phyloP scores from a whole-genome alignment of 2,888 invertebrate species.

The Scrobipalpa costella region DNA sequence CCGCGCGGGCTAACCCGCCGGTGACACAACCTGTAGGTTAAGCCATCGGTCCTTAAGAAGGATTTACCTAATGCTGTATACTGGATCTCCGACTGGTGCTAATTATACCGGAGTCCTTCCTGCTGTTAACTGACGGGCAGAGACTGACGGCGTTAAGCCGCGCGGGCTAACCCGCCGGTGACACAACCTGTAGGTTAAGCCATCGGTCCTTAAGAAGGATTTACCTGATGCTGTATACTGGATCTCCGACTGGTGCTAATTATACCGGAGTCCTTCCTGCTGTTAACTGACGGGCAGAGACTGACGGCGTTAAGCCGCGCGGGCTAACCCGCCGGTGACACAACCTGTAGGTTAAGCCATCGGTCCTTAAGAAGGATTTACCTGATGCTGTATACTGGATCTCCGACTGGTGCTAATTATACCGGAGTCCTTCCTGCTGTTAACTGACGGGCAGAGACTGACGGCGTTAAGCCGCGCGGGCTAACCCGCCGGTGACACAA shows the following conservation, averaged over 20 bases:
- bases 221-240: constrained; percentile 92
- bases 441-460: constrained; percentile 88
- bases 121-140: constrained; percentile 88
- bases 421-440: constrained; percentile 93
- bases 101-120: constrained; percentile 93
- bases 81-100: constrained; percentile 93
- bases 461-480: constrained; percentile 67
- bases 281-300: constrained; percentile 88
- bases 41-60: constrained; percentile 56
- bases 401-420: constrained; percentile 92
- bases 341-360: constrained; percentile 70
- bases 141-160: constrained; percentile 81
- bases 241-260: constrained; percentile 91
- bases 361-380: constrained; percentile 60
- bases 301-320: constrained; percentile 78
- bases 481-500: constrained; percentile 59
- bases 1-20: constrained; percentile 51
- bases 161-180: constrained; percentile 51
- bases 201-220: constrained; percentile 52
- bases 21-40: constrained; percentile 70
- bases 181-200: constrained; percentile 70
- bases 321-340: constrained; percentile 54
- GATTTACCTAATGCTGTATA: constrained; percentile 89
- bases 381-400: constrained; percentile 93
- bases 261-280: constrained; percentile 94